These are phyloP conservation scores for Rhinophrynus dorsalis DNA, from an alignment of 2,797 vertebrate species.

Conservation along the genomic window DNA sequence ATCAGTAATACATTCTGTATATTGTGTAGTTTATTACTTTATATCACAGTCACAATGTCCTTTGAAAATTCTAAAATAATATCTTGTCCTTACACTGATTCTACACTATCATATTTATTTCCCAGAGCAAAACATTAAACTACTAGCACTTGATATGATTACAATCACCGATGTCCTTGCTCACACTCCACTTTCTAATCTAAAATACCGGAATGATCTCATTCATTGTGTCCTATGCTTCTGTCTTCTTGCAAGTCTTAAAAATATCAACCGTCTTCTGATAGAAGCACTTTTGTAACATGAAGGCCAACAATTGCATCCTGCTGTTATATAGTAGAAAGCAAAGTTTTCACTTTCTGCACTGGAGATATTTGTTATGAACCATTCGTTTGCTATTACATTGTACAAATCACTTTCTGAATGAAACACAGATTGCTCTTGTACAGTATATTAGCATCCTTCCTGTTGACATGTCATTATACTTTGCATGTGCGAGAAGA, in stretches of 20 bases:
- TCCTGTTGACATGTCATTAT: not conserved
- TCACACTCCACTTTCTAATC: no score
- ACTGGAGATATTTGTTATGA: no score
- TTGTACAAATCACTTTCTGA: no score
- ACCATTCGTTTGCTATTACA: no score
- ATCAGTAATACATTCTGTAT: not conserved
- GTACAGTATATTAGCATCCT: not conserved
- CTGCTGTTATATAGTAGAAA: not conserved
- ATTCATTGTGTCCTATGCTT: not conserved
- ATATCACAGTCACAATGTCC: not conserved
- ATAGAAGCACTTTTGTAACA: not conserved
- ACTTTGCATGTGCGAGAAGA: not conserved
- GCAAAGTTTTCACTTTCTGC: not conserved
- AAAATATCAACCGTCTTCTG: not conserved
- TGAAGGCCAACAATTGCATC: not conserved
- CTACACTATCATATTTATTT: not conserved
- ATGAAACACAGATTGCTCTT: not conserved
- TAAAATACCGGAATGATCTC: no score
- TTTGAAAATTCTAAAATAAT: not conserved
- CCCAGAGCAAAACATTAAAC: no score
- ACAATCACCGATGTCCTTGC: no score
- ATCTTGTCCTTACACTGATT: not conserved
- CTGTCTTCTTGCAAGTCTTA: not conserved
- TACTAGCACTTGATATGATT: no score
- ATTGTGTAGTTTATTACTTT: not conserved